phyloP scores from a whole-genome alignment of 2,113 vertebrate genomes.

The Australoheros scitulus region DNA sequence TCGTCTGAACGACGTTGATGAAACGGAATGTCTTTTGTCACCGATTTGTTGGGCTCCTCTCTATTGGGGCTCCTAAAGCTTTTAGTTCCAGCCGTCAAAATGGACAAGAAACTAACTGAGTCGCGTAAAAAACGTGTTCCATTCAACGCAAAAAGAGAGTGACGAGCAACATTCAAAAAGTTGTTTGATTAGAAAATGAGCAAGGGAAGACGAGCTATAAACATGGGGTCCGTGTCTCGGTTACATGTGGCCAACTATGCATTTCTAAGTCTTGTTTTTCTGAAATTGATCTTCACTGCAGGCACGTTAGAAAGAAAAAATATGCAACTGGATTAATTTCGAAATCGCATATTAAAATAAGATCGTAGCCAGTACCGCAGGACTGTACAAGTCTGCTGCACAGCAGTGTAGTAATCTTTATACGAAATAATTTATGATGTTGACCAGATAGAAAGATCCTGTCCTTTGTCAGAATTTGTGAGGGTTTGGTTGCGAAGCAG shows the following conservation, averaged over 20 bases:
- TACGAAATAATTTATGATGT: constrained; percentile 26
- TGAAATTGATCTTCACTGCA: constrained; percentile 23
- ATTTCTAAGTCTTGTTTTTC: not conserved
- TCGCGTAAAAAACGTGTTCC: constrained; percentile 57
- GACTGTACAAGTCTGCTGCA: not conserved
- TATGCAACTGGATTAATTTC: constrained; percentile 1
- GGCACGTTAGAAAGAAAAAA: not conserved
- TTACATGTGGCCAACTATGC: not conserved
- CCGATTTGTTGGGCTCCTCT: constrained; percentile 93
- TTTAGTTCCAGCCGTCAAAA: constrained; percentile 86
- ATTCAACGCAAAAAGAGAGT: constrained; percentile 51
- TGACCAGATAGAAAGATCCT: constrained; percentile 30
- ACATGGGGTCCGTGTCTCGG: not conserved
- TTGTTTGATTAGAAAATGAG: constrained; percentile 26
- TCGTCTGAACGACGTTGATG: constrained; percentile 97
- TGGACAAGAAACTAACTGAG: constrained; percentile 75
- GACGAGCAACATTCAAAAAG: constrained; percentile 37
- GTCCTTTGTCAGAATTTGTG: not conserved
- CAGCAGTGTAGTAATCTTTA: constrained; percentile 32
- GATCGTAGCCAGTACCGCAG: not conserved
- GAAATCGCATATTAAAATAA: not conserved
- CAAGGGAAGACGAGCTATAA: constrained; percentile 6
- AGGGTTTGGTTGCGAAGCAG: not conserved
- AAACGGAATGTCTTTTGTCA: constrained; percentile 97
- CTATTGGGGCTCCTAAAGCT: constrained; percentile 85